Evolutionary conservation across 2,888 invertebrate species (phyloP).

Genomic region (Andrena bicolor): DNA sequence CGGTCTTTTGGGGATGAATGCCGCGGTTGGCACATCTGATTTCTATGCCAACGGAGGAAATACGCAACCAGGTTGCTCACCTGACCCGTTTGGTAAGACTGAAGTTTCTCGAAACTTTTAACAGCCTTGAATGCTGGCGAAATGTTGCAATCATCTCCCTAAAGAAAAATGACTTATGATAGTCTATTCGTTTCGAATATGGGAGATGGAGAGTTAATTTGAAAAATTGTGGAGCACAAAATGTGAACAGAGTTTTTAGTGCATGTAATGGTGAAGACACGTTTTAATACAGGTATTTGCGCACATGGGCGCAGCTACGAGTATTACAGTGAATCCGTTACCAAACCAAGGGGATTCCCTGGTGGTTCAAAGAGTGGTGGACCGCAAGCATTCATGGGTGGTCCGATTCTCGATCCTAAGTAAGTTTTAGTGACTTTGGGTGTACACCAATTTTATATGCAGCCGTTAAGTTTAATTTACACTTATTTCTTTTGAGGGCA

Average conservation of each 20-base stretch:
- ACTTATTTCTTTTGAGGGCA: conserved; percentile 48
- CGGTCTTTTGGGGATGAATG: conserved; percentile 79
- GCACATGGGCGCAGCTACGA: conserved; percentile 56
- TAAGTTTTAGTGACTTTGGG: conserved; percentile 31
- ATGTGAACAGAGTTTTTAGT: neutral
- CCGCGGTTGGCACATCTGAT: conserved; percentile 82
- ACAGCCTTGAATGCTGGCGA: too few species aligned
- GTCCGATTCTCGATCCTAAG: conserved; percentile 45
- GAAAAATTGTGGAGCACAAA: too few species aligned
- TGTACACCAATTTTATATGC: too few species aligned
- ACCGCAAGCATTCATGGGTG: conserved; percentile 60
- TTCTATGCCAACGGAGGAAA: conserved; percentile 84
- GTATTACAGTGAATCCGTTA: conserved; percentile 62
- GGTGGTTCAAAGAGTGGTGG: neutral
- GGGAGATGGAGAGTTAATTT: too few species aligned
- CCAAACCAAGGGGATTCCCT: conserved; percentile 45
- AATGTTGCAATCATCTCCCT: too few species aligned
- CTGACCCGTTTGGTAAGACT: conserved; percentile 52
- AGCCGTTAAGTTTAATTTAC: neutral
- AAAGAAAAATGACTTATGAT: too few species aligned
- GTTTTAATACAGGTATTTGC: conserved; percentile 43
- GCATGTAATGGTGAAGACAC: neutral
- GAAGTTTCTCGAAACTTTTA: neutral
- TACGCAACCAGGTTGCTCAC: conserved; percentile 82
- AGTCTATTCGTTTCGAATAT: too few species aligned